Evolutionary conservation across 1,140 invertebrate species (phyloP), one percentile per base, ranked within the genome.

Genomic region (Rhopalosiphum padi): DNA sequence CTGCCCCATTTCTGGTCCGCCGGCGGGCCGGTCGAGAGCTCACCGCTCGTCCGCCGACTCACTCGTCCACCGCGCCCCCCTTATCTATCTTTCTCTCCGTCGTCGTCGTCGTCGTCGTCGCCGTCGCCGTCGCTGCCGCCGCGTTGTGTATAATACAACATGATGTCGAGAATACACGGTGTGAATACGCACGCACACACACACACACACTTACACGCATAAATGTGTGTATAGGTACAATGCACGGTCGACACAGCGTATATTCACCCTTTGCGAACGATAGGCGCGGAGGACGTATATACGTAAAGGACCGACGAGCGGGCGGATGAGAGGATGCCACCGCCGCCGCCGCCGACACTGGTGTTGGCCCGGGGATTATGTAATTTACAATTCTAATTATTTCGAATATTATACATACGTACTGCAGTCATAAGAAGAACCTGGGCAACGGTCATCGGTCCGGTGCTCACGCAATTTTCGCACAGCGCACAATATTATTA

Each of bases 351-450:
- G 60, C 1, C 55, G 60, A 77, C 60, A 77, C 30, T 77, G 60
- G 60, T 18, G 37, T 77, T 11, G 77, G 77, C 48, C 91, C 82
- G 91, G 91, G 91, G 48, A 55, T 85, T 85, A 41, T 55, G 82
- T 55, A 85, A 93, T 93, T 93, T 93, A 93, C 91, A 93, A 93
- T 93, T 93, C 91, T 93, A 93, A 93, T 93, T 93, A 93, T 93
- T 86, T 85, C 43, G 51, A 86, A 93, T 93, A 93, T 86, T 55
- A 53, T 93, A 83, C 41, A 30, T 35, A 23, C n/a, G n/a, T 37
- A 43, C 35, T 2, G 21, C 37, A 43, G 83, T 51, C 60, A 82
- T 92, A 92, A 92, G 90, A 92, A 46, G 48, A 83, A 92, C 90
- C 68, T 51, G 90, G 60, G n/a, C 68, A 91, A 77, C 83, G 83